Percentiles rank a stretch among this genome's conserved stretches.
Conservation (phyloP, 2,888 invertebrate genomes). For the Cephus pulcher region DNA sequence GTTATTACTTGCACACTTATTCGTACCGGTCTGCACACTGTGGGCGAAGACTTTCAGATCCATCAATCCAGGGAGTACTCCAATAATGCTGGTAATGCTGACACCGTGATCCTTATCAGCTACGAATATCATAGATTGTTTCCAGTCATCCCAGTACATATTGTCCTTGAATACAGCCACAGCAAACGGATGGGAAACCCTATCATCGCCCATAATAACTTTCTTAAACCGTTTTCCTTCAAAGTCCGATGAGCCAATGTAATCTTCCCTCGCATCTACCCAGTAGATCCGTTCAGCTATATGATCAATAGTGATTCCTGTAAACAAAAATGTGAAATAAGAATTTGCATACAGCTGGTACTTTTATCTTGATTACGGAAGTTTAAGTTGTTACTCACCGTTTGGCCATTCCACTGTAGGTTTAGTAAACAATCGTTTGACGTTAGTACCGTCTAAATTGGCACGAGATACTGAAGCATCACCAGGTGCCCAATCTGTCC, state of each 20-base stretch:
- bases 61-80: slow-evolving; percentile 80
- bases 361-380: background rate
- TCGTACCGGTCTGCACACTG: slow-evolving; percentile 79
- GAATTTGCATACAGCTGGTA: background rate
- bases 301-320: slow-evolving; percentile 81
- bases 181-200: slow-evolving; percentile 86
- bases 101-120: slow-evolving; percentile 83
- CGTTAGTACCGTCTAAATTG: slow-evolving; percentile 81
- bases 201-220: slow-evolving; percentile 74
- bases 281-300: slow-evolving; percentile 86
- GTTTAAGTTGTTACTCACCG: slow-evolving; percentile 64
- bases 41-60: slow-evolving; percentile 86
- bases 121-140: slow-evolving; percentile 80
- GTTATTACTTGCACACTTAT: slow-evolving; percentile 74
- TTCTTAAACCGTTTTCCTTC: slow-evolving; percentile 77
- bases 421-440: slow-evolving; percentile 74
- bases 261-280: slow-evolving; percentile 87
- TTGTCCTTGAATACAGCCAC: slow-evolving; percentile 86
- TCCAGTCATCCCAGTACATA: slow-evolving; percentile 94
- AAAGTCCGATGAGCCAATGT: slow-evolving; percentile 81
- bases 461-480: slow-evolving; percentile 83
- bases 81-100: slow-evolving; percentile 72
- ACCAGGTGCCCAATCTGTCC: slow-evolving; percentile 89
- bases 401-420: slow-evolving; percentile 86
- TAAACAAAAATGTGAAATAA: background rate